Evolutionary conservation across 2,113 vertebrate genomes (phyloP).

Genomic region (Sclerurus mexicanus): DNA sequence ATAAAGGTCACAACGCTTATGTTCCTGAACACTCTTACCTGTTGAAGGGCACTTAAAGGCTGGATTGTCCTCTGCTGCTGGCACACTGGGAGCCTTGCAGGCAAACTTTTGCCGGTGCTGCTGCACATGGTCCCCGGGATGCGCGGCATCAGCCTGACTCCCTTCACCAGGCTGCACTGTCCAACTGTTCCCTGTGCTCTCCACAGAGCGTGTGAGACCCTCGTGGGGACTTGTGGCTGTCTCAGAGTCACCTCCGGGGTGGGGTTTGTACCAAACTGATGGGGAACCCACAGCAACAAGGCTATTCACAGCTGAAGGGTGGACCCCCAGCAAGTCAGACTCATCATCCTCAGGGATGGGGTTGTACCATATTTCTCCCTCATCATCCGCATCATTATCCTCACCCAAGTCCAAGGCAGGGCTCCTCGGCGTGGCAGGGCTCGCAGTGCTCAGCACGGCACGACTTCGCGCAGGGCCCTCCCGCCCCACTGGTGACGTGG

Average conservation of each 20-base stretch:
- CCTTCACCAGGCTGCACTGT: constrained; percentile 22
- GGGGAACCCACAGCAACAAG: constrained; percentile 24
- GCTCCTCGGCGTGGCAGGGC: neutral
- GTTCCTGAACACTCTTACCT: constrained; percentile 73
- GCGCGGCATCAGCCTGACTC: constrained; percentile 44
- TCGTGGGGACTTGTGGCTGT: neutral
- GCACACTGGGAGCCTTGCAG: constrained; percentile 58
- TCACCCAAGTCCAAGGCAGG: constrained; percentile 76
- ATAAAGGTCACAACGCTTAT: neutral
- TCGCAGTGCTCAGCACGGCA: neutral
- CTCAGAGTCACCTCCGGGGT: constrained; percentile 28
- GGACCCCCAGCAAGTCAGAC: neutral
- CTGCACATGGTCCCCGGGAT: constrained; percentile 73
- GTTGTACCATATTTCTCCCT: constrained; percentile 99
- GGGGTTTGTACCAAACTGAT: constrained; percentile 29
- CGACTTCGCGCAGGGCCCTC: neutral
- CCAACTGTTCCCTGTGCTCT: constrained; percentile 12
- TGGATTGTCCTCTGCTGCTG: constrained; percentile 72
- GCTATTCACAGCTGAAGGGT: constrained; percentile 17
- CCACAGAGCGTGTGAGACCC: neutral
- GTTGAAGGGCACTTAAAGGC: constrained; percentile 63
- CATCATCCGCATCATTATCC: constrained; percentile 92
- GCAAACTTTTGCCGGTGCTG: constrained; percentile 74
- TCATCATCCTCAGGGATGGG: constrained; percentile 97
- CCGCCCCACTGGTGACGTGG: neutral